Evolutionary conservation across 2,888 invertebrate genomes (phyloP), one percentile per base, ranked within the genome.

Genomic region (Ceriagrion tenellum): DNA sequence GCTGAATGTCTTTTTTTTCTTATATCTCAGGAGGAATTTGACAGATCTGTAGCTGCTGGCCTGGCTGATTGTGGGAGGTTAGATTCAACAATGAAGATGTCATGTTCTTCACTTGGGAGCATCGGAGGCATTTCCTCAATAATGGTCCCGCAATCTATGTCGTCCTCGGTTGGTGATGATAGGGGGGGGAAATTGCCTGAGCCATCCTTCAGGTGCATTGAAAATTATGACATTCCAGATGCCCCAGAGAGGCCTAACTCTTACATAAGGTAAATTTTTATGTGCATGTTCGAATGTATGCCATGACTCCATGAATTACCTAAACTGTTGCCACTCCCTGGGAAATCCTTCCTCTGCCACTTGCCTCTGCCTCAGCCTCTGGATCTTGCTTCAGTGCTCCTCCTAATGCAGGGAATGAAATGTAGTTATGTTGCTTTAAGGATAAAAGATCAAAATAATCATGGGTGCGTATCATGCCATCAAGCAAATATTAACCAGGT

Each of bases 241-340:
- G 99, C 99, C 0, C 98, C 99, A 91, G 97, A 98, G 0, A 97
- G 99, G 91, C 98, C 99, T 0, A 98, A 98, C 97, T 98, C 99
- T 0, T 99, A 99, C 96, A 99, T 99, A 96, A 97, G 97, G 96
- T 97, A 95, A 95, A 16, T 23, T 93, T 69, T 47, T 47, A n/a
- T n/a, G 2, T 26, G 23, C 16, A 20, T 59, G 20, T 59, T 20
- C 10, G 59, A 20, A 59, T 59, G 59, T 59, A 16, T 47, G 8
- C 47, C 47, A 47, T 47, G 2, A 4, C 47, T 8, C 47, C 47
- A 2, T 47, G 2, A 47, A 47, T 47, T 47, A 47, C 8, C 4
- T 47, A 47, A 47, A 47, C 8, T 47, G 8, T 8, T 47, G 47
- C 47, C 47, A 47, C 47, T 47, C 47, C 47, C 47, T 8, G 8